Conservation (phyloP, 1,140 invertebrate species). For the Acyrthosiphon pisum region DNA sequence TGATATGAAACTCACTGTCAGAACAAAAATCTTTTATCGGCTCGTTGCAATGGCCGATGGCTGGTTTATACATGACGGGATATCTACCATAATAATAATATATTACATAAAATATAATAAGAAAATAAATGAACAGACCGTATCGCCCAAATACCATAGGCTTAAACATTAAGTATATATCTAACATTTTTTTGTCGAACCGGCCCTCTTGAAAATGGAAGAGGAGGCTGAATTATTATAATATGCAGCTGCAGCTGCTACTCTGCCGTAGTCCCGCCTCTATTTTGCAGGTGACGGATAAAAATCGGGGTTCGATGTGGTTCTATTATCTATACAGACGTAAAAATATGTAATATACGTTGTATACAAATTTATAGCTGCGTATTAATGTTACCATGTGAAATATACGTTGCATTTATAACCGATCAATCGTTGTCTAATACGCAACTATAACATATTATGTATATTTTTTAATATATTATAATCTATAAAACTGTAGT, state of each 20-base stretch:
- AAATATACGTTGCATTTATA: background rate
- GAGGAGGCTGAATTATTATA: background rate
- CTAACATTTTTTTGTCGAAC: background rate
- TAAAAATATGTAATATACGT: background rate
- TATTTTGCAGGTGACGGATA: background rate
- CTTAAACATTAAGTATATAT: background rate
- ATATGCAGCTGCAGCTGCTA: background rate
- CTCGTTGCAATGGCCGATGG: background rate
- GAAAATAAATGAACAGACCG: slow-evolving; percentile 6
- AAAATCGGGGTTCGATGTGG: background rate
- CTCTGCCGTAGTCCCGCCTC: background rate
- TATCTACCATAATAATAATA: background rate
- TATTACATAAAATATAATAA: background rate
- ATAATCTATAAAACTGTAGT: background rate
- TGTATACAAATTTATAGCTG: background rate
- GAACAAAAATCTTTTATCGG: background rate
- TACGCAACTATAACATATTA: background rate
- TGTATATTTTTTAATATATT: background rate
- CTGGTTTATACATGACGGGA: background rate
- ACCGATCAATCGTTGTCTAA: background rate
- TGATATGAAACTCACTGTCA: background rate
- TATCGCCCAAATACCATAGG: slow-evolving; percentile 1
- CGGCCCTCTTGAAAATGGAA: background rate
- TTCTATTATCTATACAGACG: background rate
- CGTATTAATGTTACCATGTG: background rate